Base-by-base conservation (phyloP, 2,888 invertebrate species). In the Galerucella calmariensis region DNA sequence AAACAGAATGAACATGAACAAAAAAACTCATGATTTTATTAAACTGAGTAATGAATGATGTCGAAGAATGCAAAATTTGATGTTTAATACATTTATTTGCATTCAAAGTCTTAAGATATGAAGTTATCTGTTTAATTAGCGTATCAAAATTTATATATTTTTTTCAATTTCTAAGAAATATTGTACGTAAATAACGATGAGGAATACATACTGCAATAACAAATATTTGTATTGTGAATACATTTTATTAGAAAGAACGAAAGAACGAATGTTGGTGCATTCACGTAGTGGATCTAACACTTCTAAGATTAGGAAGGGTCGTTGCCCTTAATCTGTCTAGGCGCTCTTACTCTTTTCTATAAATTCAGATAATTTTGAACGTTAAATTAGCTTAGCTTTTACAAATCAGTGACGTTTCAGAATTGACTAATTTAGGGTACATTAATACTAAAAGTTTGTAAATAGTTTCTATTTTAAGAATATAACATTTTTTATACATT, bases 251-350 rank as follows among this genome's bases (percentile, higher is more conserved):
- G 46, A 65, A 46, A 65, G 35, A 61, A 62, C 67, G 74, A 71
- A 73, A 71, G 76, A 78, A 78, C 76, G 72, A 76, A 73, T 76
- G 74, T 75, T 68, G 73, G 68, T 72, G 72, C 73, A 73, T 71
- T 74, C 74, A 75, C 72, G 66, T 73, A 69, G 73, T 78, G 77
- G 79, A 82, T 82, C 79, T 82, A 83, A 83, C 83, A 82, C 81
- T 77, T 83, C 82, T 82, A 79, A 82, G 82, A 83, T 83, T 83
- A 83, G 83, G 83, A 82, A 81, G 83, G 83, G 83, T 83, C 83
- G 83, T 83, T 83, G 81, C 82, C 83, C 83, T 82, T 81, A 77
- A 44, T 56, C 63, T 65, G 82, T 82, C 81, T 83, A 81, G 81
- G 81, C 80, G 80, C 81, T 82, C 81, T 81, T 81, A 79, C 76